Evolutionary conservation across 2,113 vertebrate species (phyloP).

Genomic region (Pomatorhinus ruficollis): DNA sequence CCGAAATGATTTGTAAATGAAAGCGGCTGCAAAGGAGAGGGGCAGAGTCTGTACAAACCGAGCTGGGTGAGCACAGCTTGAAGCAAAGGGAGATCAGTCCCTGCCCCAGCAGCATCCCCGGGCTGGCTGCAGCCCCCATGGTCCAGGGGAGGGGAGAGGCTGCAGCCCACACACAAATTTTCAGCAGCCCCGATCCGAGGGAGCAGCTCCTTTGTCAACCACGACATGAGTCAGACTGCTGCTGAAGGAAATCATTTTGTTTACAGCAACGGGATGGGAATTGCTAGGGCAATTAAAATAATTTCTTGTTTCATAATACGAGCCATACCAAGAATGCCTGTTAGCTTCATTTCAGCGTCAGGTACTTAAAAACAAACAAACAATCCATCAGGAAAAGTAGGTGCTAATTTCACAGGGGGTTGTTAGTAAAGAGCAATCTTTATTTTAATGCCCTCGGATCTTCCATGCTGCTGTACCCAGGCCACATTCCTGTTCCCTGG

Average conservation of each 20-base stretch:
- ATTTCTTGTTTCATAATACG: constrained; percentile 58
- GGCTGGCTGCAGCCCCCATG: neutral
- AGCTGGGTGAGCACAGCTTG: neutral
- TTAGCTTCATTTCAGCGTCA: constrained; percentile 28
- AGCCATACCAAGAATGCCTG: neutral
- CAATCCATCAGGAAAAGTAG: neutral
- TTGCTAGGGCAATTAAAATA: constrained; percentile 58
- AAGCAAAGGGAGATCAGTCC: neutral
- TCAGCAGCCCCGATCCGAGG: neutral
- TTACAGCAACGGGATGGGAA: constrained; percentile 39
- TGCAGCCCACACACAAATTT: neutral
- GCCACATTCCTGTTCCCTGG: neutral
- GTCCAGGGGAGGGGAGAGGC: neutral
- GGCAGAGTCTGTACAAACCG: neutral
- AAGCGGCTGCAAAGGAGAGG: neutral
- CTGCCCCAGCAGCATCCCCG: neutral
- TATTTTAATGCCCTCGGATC: neutral
- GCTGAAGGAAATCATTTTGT: neutral
- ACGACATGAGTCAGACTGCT: constrained; percentile 5
- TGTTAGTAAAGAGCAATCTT: neutral
- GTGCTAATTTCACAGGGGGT: neutral
- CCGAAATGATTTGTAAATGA: neutral
- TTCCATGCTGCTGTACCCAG: neutral
- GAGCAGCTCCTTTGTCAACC: neutral
- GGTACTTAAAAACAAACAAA: constrained; percentile 37